Percentiles rank a stretch among this genome's conserved stretches.
phyloP scores from a whole-genome alignment of 2,113 vertebrate genomes.

The Ploceus nigricollis region DNA sequence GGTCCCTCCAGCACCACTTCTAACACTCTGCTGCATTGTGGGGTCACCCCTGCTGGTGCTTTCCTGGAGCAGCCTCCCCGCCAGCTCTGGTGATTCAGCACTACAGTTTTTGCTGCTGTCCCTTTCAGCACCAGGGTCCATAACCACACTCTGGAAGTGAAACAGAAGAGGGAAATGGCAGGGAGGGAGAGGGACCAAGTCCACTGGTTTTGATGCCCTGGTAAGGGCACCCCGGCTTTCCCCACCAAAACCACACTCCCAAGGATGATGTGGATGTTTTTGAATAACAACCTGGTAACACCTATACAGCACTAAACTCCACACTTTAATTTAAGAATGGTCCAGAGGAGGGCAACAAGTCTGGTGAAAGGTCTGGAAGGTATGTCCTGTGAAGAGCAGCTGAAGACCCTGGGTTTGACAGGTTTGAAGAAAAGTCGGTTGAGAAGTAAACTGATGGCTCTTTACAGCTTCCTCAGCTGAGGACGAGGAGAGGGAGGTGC shows the following conservation, averaged over 20 bases:
- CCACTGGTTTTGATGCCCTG: too few relatives aligned
- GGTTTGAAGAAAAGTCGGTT: background rate
- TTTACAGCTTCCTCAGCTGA: background rate
- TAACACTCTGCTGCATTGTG: background rate
- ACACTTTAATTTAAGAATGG: background rate
- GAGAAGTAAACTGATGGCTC: background rate
- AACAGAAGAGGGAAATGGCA: background rate
- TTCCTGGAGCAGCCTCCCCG: background rate
- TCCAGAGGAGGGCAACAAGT: background rate
- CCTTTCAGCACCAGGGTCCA: background rate
- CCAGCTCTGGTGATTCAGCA: background rate
- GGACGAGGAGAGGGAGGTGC: background rate
- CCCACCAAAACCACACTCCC: accelerated
- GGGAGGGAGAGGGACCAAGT: background rate
- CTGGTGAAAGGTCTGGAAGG: background rate
- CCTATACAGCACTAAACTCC: background rate
- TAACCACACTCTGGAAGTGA: accelerated
- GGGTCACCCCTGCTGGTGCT: accelerated
- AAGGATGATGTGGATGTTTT: background rate
- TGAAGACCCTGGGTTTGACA: background rate
- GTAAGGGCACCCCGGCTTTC: background rate
- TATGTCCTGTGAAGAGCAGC: background rate
- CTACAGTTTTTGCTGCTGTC: background rate
- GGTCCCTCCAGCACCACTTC: accelerated
- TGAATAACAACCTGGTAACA: background rate